Base-by-base conservation (phyloP, 2,113 vertebrate genomes). In the Laticauda colubrina region DNA sequence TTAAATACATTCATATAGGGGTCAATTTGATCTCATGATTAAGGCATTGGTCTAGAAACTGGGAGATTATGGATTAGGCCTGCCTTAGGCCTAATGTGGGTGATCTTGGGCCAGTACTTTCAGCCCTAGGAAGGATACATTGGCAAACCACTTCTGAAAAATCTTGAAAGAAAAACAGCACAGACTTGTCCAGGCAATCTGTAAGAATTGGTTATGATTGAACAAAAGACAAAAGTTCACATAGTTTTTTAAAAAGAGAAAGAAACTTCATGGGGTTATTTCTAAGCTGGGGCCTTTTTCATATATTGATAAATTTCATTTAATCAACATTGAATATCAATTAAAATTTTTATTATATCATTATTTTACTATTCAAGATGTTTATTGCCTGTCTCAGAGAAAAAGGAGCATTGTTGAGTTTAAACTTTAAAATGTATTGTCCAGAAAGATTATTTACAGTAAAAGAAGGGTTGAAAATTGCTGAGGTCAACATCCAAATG, bases 381-480 rank as follows among this genome's bases (percentile, higher is more conserved):
- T 90, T 93, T 59, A 89, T 90, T 94, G 92, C 81, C 92, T 91
- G 45, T 91, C 94, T 95, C 45, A 26, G 29, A 95, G 91, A 92
- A 61, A 5, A 69, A 85, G 85, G 14, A 18, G 26, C 34, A 94
- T 75, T 90, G 75, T 54, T 88, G 34, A 89, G 18, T 34, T 96
- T 53, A 95, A 64, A 57, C 94, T 92, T 93, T 93, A 94, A 11
- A 90, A 39, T 34, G 92, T 90, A 93, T 92, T 87, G 51, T 91
- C 90, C 85, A 94, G 95, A 93, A 59, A 95, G 92, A 89, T 93
- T 61, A 95, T 90, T 91, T 90, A 11, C 48, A 88, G 64, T 51
- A 10, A 87, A 87, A 87, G 54, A 14, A 90, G 64, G 0, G 59
- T 51, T 11, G 87, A 89, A 15, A 93, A 90, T n/a, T 94, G 90